Base-by-base conservation (phyloP, 2,113 vertebrate species). In the Bubo bubo region DNA sequence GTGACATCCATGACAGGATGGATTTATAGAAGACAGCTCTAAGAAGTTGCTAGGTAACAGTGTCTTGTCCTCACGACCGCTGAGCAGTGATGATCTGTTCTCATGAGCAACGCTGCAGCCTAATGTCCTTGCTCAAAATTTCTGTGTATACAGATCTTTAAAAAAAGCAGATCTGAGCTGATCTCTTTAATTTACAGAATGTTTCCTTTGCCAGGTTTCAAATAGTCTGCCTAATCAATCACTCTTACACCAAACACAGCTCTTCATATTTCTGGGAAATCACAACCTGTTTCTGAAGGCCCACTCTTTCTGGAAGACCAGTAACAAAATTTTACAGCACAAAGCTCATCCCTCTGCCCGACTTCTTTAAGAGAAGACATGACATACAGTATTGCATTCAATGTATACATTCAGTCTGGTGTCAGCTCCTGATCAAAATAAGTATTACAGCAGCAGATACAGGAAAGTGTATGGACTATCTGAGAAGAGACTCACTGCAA, bases 1-100 rank as follows among this genome's bases (percentile, higher is more conserved):
- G 6, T 81, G 86, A 79, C 83, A 90, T 35, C 76, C 68, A 12
- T 56, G 88, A 91, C 68, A 95, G 76, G 30, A 75, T 62, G 13
- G 68, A 87, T 93, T 94, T 93, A 49, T 75, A 75, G 63, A 77
- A 95, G 92, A 88, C 68, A 72, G 35, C 53, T 75, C 68, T 85
- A 49, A 83, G 68, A 93, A 94, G 93, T 89, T 97, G 95, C 93
- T 96, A 95, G 94, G 96, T 94, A 89, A 96, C 94, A 43, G 60
- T 89, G 86, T 58, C 88, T 80, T 93, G 80, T 91, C 91, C 60
- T 95, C 56, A 75, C 56, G 83, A 30, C 64, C 10, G 7, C 79
- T 19, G 39, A 85, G 37, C 23, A 4, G 34, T 63, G 53, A 72
- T 83, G 21, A 62, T 95, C 84, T 87, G 34, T 75, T 95, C 70